These are phyloP conservation scores for Pocota personata DNA, from an alignment of 2,888 invertebrate genomes.

Conservation along the genomic window DNA sequence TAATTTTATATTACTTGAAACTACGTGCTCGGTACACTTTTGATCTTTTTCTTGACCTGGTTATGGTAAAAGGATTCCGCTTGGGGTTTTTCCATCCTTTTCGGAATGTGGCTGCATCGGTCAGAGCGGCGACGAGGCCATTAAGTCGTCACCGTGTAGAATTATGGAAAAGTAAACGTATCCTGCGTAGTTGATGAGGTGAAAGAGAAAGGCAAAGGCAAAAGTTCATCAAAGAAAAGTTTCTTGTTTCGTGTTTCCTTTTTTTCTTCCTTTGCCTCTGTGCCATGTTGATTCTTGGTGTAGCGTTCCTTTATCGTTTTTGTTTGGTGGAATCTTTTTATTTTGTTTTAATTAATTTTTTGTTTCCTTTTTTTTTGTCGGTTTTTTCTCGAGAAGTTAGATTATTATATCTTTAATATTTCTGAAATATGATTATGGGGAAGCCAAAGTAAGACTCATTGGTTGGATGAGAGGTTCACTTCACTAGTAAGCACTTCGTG, in stretches of 20 bases:
- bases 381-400: conserved; percentile 34
- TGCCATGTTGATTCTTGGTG: conserved; percentile 8
- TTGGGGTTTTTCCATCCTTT: conserved; percentile 3
- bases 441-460: not conserved
- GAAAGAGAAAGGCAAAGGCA: conserved; percentile 67
- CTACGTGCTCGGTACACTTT: conserved; percentile 70
- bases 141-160: conserved; percentile 48
- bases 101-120: conserved; percentile 11
- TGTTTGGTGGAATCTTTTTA: conserved; percentile 45
- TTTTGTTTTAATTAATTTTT: conserved; percentile 68
- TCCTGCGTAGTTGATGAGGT: conserved; percentile 67
- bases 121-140: conserved; percentile 1
- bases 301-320: conserved; percentile 42
- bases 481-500: not conserved
- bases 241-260: conserved; percentile 47
- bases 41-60: conserved; percentile 71
- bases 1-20: conserved; percentile 71
- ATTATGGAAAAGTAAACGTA: conserved; percentile 68
- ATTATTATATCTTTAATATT: conserved; percentile 51
- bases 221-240: conserved; percentile 73
- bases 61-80: conserved; percentile 63
- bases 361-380: not conserved
- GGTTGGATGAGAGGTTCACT: conserved; percentile 2
- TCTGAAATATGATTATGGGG: conserved; percentile 13
- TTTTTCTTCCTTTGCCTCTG: conserved; percentile 9